Base-by-base conservation (phyloP, 2,797 vertebrate species). In the Girardinus metallicus region DNA sequence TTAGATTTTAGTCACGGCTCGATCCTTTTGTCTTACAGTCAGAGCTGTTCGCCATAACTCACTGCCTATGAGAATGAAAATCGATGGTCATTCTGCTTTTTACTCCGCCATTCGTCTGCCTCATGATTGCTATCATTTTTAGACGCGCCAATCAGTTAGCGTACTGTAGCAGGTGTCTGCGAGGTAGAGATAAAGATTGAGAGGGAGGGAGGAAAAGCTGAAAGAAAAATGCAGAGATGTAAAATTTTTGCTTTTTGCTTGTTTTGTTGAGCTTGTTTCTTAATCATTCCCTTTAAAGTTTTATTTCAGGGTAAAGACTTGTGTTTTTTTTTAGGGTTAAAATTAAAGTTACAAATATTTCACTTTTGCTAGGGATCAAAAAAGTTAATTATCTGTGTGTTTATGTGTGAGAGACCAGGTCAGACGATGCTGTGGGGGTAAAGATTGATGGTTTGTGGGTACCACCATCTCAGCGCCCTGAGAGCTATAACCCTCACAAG, bases 401-500 rank as follows among this genome's bases (percentile, higher is more conserved):
- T 66, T 66, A 77, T 82, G 76, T 86, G 87, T 90, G 80, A 88
- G 82, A 88, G 91, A 88, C 86, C 88, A 86, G 88, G 90, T 92
- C 89, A 92, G 86, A 88, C 88, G 87, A 92, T 87, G 87, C 91
- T 90, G 85, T 87, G 89, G 87, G 89, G 21, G 87, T 91, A 92
- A 88, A 94, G 92, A 95, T 95, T 91, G 93, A 95, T 95, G 91
- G 86, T 80, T 80, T 88, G 74, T 84, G 81, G 84, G 90, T 86
- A 89, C 78, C 89, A 91, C 85, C 89, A 88, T 85, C 85, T 92
- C 90, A 87, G 91, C 88, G 89, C 90, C 88, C 85, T 72, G 74
- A 88, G 83, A 93, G 93, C 89, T 92, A 86, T 93, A 91, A 93
- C 92, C 91, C 91, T 92, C 91, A 94, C 94, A 95, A 94, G 94